These are phyloP conservation scores for Zygaena filipendulae DNA, from an alignment of 2,888 invertebrate species.

Conservation along the genomic window DNA sequence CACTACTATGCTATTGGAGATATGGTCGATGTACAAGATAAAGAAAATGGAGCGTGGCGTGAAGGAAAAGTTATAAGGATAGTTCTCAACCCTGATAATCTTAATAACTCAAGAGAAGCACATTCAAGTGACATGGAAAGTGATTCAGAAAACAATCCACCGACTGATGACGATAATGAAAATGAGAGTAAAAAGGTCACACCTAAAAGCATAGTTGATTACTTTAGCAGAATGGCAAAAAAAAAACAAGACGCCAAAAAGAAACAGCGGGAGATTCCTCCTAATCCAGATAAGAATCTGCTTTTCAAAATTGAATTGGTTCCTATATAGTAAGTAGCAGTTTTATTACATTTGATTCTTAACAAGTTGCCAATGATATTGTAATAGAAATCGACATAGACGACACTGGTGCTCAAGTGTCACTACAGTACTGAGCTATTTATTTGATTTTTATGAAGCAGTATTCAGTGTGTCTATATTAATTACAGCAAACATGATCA, in stretches of 20 bases:
- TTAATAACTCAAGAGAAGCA: conserved; percentile 3
- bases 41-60: conserved; percentile 77
- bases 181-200: conserved; percentile 19
- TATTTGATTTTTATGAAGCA: too few relatives aligned
- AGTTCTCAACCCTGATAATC: conserved; percentile 34
- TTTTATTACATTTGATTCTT: too few relatives aligned
- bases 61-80: conserved; percentile 73
- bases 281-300: too few relatives aligned
- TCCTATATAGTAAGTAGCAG: too few relatives aligned
- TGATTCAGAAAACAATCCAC: conserved; percentile 33
- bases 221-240: conserved; percentile 25
- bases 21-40: conserved; percentile 72
- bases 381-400: too few relatives aligned
- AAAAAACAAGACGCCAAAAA: neutral
- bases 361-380: too few relatives aligned
- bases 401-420: too few relatives aligned
- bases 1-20: conserved; percentile 70
- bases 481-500: too few relatives aligned
- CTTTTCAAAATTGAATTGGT: too few relatives aligned
- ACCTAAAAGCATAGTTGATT: conserved; percentile 34
- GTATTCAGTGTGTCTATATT: too few relatives aligned
- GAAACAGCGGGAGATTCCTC: too few relatives aligned
- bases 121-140: conserved; percentile 21
- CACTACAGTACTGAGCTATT: too few relatives aligned
- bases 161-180: conserved; percentile 17